Evolutionary conservation across 2,888 invertebrate genomes (phyloP).

Genomic region (Cyaniris semiargus): DNA sequence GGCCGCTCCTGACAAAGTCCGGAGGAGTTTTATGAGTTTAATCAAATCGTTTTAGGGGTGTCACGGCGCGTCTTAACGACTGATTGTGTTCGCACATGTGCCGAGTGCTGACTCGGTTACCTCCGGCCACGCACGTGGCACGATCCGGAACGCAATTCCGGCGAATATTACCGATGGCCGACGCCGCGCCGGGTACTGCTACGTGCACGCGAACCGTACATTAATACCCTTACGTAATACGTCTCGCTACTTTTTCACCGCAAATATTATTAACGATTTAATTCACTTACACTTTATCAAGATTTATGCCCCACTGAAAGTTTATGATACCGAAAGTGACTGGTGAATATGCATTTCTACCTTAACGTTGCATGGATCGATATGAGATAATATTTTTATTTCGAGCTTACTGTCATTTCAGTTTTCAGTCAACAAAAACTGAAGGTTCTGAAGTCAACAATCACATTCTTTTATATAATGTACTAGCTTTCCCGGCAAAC

Average conservation of each 20-base stretch:
- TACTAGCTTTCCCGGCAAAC: too few species aligned
- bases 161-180: constrained; percentile 41
- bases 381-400: constrained; percentile 11
- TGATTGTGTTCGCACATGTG: constrained; percentile 68
- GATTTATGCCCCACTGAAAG: constrained; percentile 22
- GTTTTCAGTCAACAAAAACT: not conserved
- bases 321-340: constrained; percentile 12
- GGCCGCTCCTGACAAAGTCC: constrained; percentile 43
- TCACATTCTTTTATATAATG: too few species aligned
- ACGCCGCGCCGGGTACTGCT: constrained; percentile 26
- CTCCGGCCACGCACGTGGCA: constrained; percentile 46
- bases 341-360: constrained; percentile 12
- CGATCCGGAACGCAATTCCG: constrained; percentile 46
- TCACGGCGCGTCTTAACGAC: constrained; percentile 63
- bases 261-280: constrained; percentile 30
- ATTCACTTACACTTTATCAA: constrained; percentile 27
- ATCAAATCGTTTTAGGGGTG: constrained; percentile 74
- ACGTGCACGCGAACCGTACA: constrained; percentile 37
- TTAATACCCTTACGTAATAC: constrained; percentile 34
- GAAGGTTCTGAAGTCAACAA: not conserved
- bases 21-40: constrained; percentile 74
- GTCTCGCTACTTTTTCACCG: constrained; percentile 26
- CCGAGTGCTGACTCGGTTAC: constrained; percentile 59
- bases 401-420: not conserved
- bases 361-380: constrained; percentile 12